A percentile compares a stretch with the other conserved stretches of the same genome.
Evolutionary conservation across 2,888 invertebrate species (phyloP).

Genomic region (Oasisia sp.): DNA sequence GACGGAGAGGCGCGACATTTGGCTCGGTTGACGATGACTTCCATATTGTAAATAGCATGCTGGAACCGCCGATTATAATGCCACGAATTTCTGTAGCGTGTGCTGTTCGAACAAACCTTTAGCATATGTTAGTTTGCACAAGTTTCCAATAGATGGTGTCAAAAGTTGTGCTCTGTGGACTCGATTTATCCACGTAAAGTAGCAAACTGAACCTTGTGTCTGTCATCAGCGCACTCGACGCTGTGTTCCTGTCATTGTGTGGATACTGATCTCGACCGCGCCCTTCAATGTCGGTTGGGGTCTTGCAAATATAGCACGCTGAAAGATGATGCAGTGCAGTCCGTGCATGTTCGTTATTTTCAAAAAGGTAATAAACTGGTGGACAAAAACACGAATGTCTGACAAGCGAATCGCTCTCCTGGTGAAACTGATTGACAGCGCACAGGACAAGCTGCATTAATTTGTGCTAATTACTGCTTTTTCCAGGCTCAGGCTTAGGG

Average conservation of each 20-base stretch:
- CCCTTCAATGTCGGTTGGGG: no score
- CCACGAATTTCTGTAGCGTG: not conserved
- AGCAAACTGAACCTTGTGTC: not conserved
- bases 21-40: not conserved
- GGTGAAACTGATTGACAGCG: no score
- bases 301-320: no score
- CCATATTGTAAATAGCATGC: not conserved
- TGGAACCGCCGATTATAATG: not conserved
- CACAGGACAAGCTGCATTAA: no score
- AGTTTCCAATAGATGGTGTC: not conserved
- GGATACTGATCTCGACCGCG: not conserved
- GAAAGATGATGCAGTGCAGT: no score
- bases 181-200: not conserved
- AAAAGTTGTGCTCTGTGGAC: not conserved
- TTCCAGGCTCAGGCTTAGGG: no score
- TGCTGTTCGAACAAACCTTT: not conserved
- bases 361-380: no score
- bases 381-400: no score
- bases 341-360: no score
- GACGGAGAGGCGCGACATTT: not conserved
- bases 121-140: not conserved
- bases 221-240: not conserved
- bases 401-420: no score
- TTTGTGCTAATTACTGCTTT: no score
- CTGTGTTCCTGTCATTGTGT: not conserved